These are phyloP conservation scores for Coecobrya sp. DNA, from an alignment of 2,888 invertebrate species.

Conservation along the genomic window DNA sequence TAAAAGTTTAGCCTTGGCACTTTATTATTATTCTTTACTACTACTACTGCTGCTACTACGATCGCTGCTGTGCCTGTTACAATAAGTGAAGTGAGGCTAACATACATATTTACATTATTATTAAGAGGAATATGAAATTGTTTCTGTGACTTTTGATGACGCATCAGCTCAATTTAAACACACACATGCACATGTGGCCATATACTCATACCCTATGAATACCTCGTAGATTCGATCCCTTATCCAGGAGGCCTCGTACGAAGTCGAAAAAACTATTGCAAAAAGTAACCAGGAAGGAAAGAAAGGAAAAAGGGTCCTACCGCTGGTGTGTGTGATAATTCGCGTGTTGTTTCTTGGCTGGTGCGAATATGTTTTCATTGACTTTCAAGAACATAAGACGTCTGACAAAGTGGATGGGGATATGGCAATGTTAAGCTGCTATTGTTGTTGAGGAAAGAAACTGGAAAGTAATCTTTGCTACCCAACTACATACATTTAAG, in stretches of 20 bases:
- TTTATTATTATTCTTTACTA: neutral
- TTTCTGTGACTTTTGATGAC: constrained; percentile 4
- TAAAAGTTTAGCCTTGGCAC: constrained; percentile 36
- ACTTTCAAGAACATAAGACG: constrained; percentile 14
- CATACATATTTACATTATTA: constrained; percentile 6
- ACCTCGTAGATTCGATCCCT: no score
- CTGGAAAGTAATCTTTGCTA: constrained; percentile 36
- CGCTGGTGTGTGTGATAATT: neutral
- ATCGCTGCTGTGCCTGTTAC: constrained; percentile 29
- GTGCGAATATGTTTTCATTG: neutral
- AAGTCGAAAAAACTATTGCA: neutral
- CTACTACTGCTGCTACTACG: neutral
- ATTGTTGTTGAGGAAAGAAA: neutral
- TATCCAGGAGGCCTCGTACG: neutral
- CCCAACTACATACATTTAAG: no score
- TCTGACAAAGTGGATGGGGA: neutral
- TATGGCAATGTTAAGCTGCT: constrained; percentile 3
- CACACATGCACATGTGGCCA: constrained; percentile 20
- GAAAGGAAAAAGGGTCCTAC: no score
- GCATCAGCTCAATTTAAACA: neutral
- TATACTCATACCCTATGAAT: neutral
- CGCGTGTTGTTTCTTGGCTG: neutral
- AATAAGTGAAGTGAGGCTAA: neutral
- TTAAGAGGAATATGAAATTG: neutral
- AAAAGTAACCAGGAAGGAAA: neutral